Base-by-base conservation (phyloP, 2,888 invertebrate genomes). In the Drosophila fulvimacula region DNA sequence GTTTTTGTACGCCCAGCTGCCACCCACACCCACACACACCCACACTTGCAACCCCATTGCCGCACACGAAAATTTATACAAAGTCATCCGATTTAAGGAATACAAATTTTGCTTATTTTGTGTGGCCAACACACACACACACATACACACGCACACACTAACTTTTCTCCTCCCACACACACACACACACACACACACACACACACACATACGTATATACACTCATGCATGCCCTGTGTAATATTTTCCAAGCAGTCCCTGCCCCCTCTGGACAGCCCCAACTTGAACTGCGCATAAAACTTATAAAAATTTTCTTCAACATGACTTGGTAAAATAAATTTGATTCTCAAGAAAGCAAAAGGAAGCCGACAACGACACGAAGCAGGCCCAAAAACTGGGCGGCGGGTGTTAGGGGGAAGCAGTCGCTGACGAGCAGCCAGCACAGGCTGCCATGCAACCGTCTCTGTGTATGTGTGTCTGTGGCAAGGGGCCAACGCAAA, bases 291-390 rank as follows among this genome's bases (percentile, higher is more conserved):
- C 84, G 77, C 81, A 90, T 88, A 90, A 91, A 91, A 91, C 91
- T 91, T 91, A 90, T 91, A 90, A 90, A 91, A 91, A 91, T 91
- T 90, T 87, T 91, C 89, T 90, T 90, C 90, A 90, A 88, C 91
- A 91, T 90, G 91, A 90, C 88, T 91, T 90, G 91, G 90, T 87
- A 89, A 91, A 91, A 91, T 91, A 91, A 91, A 91, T 90, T 91
- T 90, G 89, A 91, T 90, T 91, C 91, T 91, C 85, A 89, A 90
- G 89, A 90, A 90, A 90, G 86, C 74, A 74, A 78, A 75, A 73
- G 75, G 75, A 79, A 84, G 73, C 78, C 77, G 79, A 64, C 77
- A 69, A 77, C 69, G 65, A 71, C 73, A 82, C 73, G 66, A 69
- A 65, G 69, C 72, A 67, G 75, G 69, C 62, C 65, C 66, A 69